Evolutionary conservation across 2,888 invertebrate species (phyloP).

Genomic region (Tetragnatha montana): DNA sequence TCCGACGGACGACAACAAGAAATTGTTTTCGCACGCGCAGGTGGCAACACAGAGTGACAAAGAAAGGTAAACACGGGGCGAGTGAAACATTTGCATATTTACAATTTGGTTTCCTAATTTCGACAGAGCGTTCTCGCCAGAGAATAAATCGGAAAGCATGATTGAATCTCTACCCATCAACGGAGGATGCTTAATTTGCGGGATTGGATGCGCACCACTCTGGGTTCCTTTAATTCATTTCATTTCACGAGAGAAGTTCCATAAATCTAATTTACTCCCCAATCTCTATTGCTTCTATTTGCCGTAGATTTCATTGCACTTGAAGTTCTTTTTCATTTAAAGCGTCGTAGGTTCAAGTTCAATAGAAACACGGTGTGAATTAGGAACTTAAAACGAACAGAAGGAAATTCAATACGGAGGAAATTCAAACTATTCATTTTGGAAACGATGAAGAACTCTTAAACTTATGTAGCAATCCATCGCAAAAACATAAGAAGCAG

Average conservation of each 20-base stretch:
- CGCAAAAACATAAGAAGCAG: too few relatives aligned
- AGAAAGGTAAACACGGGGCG: conserved; percentile 10
- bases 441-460: too few relatives aligned
- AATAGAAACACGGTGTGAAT: too few relatives aligned
- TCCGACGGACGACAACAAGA: neutral
- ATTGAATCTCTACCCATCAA: neutral
- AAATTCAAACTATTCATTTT: too few relatives aligned
- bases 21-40: conserved; percentile 29
- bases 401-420: too few relatives aligned
- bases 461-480: too few relatives aligned
- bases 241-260: neutral
- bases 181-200: neutral
- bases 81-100: conserved; percentile 44
- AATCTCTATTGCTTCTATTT: too few relatives aligned
- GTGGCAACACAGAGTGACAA: conserved; percentile 1
- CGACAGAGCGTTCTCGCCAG: conserved; percentile 4
- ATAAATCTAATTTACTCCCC: neutral
- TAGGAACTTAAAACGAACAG: too few relatives aligned
- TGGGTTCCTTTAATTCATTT: neutral
- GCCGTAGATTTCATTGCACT: too few relatives aligned
- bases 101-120: conserved; percentile 6
- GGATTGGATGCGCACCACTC: neutral
- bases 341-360: too few relatives aligned
- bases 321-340: too few relatives aligned
- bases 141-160: neutral